A percentile compares a stretch with the other conserved stretches of the same genome.
Evolutionary conservation across 2,888 invertebrate species (phyloP).

Genomic region (Oxyteleia sp.): DNA sequence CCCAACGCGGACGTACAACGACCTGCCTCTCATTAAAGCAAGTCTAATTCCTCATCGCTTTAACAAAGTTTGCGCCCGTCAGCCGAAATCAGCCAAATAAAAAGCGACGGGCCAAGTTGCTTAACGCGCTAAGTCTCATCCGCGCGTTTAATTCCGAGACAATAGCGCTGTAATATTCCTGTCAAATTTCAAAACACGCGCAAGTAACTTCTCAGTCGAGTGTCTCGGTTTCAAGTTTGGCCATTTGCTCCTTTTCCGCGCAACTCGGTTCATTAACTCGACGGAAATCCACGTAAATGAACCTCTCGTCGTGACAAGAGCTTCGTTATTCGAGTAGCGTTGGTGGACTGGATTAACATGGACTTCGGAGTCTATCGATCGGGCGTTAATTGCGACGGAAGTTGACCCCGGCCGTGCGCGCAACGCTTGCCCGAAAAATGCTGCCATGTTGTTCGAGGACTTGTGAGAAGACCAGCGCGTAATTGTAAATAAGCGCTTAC

Average conservation of each 20-base stretch:
- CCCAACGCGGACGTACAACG: too few relatives aligned
- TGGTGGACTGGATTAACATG: constrained; percentile 68
- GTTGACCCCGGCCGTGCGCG: constrained; percentile 16
- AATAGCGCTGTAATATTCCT: constrained; percentile 53
- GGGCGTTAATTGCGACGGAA: constrained; percentile 57
- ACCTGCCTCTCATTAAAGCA: constrained; percentile 24
- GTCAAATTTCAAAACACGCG: constrained; percentile 70
- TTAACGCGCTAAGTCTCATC: constrained; percentile 30
- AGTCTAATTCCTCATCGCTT: constrained; percentile 30
- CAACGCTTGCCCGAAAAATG: constrained; percentile 49
- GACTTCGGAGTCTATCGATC: constrained; percentile 66
- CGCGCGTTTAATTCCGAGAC: constrained; percentile 45
- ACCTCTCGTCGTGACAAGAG: constrained; percentile 69
- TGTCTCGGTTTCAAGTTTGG: constrained; percentile 68
- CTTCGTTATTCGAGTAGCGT: constrained; percentile 69
- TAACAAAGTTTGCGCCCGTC: constrained; percentile 30
- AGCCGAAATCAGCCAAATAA: constrained; percentile 17
- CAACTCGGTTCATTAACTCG: too few relatives aligned
- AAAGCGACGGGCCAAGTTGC: constrained; percentile 27
- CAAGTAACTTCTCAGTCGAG: constrained; percentile 60
- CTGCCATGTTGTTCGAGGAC: constrained; percentile 17
- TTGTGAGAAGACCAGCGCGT: too few relatives aligned
- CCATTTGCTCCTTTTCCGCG: constrained; percentile 68
- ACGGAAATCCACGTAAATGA: constrained; percentile 70
- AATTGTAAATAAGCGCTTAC: constrained; percentile 8